Base-by-base conservation (phyloP, 2,797 vertebrate species). In the Notoglanidium macrostoma region DNA sequence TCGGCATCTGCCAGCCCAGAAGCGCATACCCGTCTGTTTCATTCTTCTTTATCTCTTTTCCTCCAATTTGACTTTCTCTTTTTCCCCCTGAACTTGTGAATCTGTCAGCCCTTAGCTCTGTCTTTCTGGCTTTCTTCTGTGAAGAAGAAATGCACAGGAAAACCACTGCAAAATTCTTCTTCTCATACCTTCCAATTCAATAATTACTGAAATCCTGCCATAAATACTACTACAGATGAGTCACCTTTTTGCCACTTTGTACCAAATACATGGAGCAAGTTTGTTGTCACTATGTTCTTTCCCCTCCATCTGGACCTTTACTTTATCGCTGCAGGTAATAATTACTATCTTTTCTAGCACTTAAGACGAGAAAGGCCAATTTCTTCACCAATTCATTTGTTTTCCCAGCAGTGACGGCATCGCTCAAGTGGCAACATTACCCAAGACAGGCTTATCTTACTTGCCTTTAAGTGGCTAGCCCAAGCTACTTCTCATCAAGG, bases 1-100 rank as follows among this genome's bases (percentile, higher is more conserved):
- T 81, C 54, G n/a, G 90, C 87, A 73, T 85, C 4, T 21, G 67
- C 57, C 77, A 55, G 65, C 84, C 70, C 67, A 89, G 89, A 90
- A 92, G 88, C 89, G 87, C 81, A 73, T 49, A 46, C 91, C 88
- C 89, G 79, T 89, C 59, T 51, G 26, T 84, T 72, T 70, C 12
- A 23, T 51, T 68, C 72, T 55, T 57, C 74, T 63, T 86, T 88
- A 61, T 79, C 85, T 86, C 40, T 81, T 81, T 86, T 89, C 80
- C 54, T 65, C 3, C 83, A 88, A 59, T 83, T 61, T 87, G 88
- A 87, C 8, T 67, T 88, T 59, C 81, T 72, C 54, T 85, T 87
- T 87, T 26, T 91, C 91, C 91, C 91, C 82, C 92, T 92, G 88
- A 61, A 89, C 49, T 57, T 80, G 85, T 82, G 76, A 90, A 82